phyloP scores from a whole-genome alignment of 2,797 vertebrate species.

The Hoplostethus mediterraneus region DNA sequence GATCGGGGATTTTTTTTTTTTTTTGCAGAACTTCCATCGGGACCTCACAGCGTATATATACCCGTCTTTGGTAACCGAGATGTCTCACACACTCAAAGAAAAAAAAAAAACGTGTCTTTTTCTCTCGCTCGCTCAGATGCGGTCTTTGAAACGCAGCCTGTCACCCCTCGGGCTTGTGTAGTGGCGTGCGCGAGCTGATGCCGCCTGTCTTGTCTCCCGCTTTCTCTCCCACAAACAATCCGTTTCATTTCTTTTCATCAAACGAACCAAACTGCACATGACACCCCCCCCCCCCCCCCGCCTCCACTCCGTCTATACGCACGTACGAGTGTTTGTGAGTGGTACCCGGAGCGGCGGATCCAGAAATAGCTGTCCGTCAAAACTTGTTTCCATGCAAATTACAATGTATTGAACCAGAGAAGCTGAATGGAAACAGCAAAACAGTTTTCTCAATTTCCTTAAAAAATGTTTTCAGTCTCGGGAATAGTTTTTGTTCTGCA shows the following conservation, averaged over 20 bases:
- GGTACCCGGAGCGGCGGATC: conserved; percentile 2
- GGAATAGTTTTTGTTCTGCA: no score
- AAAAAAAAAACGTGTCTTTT: conserved; percentile 9
- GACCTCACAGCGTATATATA: not conserved
- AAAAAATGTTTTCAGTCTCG: no score
- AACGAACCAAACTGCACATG: no score
- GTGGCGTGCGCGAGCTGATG: conserved; percentile 57
- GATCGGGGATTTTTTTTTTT: conserved; percentile 40
- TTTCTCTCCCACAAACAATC: conserved; percentile 40
- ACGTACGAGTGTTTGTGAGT: conserved; percentile 49
- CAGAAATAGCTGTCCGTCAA: conserved; percentile 14
- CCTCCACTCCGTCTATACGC: not conserved
- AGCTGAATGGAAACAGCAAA: no score
- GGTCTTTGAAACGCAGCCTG: conserved; percentile 79
- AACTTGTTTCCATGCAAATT: not conserved
- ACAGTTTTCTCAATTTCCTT: no score
- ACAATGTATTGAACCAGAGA: no score
- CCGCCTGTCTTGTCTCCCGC: conserved; percentile 49
- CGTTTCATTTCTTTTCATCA: conserved; percentile 37
- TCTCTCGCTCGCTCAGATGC: conserved; percentile 53
- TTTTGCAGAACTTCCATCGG: not conserved
- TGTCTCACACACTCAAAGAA: conserved; percentile 64
- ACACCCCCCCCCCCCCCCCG: no score
- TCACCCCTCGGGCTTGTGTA: conserved; percentile 69
- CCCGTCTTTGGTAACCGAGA: conserved; percentile 51